Conservation (phyloP, 2,113 vertebrate genomes). For the Pseudolaguvia tuberculata region DNA sequence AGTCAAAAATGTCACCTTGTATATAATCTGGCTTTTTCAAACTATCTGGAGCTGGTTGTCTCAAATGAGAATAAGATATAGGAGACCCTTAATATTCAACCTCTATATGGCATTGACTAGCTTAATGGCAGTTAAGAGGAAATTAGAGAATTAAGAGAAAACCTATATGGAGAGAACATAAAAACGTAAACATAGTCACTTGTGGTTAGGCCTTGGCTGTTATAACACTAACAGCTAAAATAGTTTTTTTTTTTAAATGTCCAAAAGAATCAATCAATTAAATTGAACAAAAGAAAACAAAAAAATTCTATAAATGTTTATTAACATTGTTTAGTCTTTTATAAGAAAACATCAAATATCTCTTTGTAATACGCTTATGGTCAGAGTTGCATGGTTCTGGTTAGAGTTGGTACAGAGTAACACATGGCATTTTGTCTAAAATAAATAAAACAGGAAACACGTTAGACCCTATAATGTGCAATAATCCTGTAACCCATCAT, state of each 20-base stretch:
- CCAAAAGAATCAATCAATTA: background rate
- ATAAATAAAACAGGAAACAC: constrained; percentile 26
- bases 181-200: background rate
- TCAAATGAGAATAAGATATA: background rate
- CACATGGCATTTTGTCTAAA: constrained; percentile 32
- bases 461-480: constrained; percentile 32
- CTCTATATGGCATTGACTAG: background rate
- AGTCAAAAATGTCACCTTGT: too few relatives aligned
- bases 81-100: background rate
- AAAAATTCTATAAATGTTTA: background rate
- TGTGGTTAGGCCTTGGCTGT: background rate
- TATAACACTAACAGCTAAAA: background rate
- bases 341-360: constrained; percentile 2
- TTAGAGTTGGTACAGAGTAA: constrained; percentile 6
- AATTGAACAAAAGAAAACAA: background rate
- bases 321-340: background rate
- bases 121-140: background rate
- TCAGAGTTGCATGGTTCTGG: constrained; percentile 11
- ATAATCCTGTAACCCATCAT: constrained; percentile 36
- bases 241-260: too few relatives aligned
- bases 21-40: constrained; percentile 17
- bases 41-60: constrained; percentile 7
- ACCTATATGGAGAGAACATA: background rate
- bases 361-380: background rate
- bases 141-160: background rate